These are phyloP conservation scores for Julus scanicus DNA, from an alignment of 2,888 invertebrate species.

Conservation along the genomic window DNA sequence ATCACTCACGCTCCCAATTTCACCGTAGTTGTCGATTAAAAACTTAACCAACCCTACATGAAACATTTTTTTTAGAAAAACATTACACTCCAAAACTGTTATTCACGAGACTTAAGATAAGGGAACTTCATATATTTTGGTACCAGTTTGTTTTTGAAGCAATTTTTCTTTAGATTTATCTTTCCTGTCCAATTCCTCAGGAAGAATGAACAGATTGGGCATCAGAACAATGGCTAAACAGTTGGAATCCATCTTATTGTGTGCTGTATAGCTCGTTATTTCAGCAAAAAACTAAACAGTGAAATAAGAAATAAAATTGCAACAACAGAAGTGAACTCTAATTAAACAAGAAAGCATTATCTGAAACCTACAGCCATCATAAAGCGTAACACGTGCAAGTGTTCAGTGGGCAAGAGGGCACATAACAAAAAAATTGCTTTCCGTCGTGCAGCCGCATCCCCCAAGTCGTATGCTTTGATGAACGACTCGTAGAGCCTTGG, in stretches of 20 bases:
- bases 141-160: constrained; percentile 63
- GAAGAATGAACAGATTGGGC: constrained; percentile 85
- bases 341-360: background rate
- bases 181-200: constrained; percentile 69
- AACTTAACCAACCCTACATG: constrained; percentile 70
- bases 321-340: background rate
- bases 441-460: constrained; percentile 69
- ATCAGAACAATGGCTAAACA: constrained; percentile 88
- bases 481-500: constrained; percentile 79
- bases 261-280: constrained; percentile 75
- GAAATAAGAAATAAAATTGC: background rate
- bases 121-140: background rate
- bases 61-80: background rate
- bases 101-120: no score
- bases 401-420: constrained; percentile 78
- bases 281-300: constrained; percentile 73
- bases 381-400: constrained; percentile 82
- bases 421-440: constrained; percentile 76
- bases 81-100: background rate
- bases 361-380: constrained; percentile 77
- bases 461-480: constrained; percentile 68
- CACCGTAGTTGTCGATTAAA: constrained; percentile 80
- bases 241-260: constrained; percentile 84
- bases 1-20: constrained; percentile 79
- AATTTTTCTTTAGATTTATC: constrained; percentile 59